Evolutionary conservation across 2,888 invertebrate species (phyloP).

Genomic region (Corbicula japonica): DNA sequence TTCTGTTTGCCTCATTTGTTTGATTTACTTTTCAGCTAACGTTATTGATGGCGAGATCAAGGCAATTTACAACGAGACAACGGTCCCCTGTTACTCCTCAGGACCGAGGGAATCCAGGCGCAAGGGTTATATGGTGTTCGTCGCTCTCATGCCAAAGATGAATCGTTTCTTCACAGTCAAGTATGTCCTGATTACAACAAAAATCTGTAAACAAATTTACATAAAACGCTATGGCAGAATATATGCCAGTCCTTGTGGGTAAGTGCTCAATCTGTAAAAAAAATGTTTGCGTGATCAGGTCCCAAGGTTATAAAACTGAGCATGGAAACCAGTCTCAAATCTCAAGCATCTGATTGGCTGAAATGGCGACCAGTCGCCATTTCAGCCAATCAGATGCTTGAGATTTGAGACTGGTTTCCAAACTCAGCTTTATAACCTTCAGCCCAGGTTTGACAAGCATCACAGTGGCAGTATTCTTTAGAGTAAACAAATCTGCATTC

Average conservation of each 20-base stretch:
- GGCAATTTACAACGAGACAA: constrained; percentile 61
- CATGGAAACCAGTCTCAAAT: neutral
- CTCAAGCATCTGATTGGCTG: neutral
- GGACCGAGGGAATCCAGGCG: constrained; percentile 45
- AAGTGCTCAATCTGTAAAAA: neutral
- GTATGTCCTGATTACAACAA: too few relatives aligned
- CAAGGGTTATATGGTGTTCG: constrained; percentile 62
- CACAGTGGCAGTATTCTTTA: too few relatives aligned
- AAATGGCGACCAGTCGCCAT: too few relatives aligned
- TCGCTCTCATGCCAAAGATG: constrained; percentile 67
- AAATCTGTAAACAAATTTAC: neutral
- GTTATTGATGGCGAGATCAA: constrained; percentile 56
- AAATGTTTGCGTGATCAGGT: neutral
- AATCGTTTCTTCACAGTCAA: constrained; percentile 50
- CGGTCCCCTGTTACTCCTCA: constrained; percentile 62
- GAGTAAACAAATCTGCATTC: too few relatives aligned
- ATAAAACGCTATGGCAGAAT: neutral
- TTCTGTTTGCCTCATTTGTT: too few relatives aligned
- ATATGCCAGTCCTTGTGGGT: neutral
- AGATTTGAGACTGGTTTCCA: too few relatives aligned
- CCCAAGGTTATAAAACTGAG: neutral
- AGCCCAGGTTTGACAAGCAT: too few relatives aligned
- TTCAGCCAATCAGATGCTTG: too few relatives aligned
- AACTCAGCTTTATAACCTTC: too few relatives aligned
- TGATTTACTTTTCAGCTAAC: constrained; percentile 55